Base-by-base conservation (phyloP, 2,888 invertebrate genomes). In the Hirudinaria manillensis region DNA sequence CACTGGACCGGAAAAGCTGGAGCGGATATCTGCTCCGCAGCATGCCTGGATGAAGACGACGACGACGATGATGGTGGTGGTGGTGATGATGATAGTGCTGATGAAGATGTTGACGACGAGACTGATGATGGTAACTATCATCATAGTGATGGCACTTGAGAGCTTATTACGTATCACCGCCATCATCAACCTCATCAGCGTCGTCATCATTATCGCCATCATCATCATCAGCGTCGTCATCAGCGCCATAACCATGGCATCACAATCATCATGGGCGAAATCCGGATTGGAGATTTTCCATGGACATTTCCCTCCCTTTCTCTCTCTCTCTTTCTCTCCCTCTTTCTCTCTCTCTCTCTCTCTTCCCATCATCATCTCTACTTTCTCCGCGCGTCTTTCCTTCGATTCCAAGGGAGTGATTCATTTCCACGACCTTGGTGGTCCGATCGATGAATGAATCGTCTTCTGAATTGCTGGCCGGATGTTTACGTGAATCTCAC, bases 11-110 rank as follows among this genome's bases (percentile, higher is more conserved):
- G 29, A 61, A 61, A 61, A 61, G 61, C 61, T 29, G 61, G 61
- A 61, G 45, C 24, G 29, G 61, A 61, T 61, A 61, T 61, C 61
- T 27, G 24, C 24, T 6, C 61, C 29, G 61, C 10, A 16, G 61
- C 61, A 61, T 61, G 61, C 4, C 1, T 10, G 6, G 61, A 61
- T 61, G 61, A 61, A 21, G 61, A 24, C n/a, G 45, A 70, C n/a
- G 53, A 71, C 32, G 56, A 72, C 7, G 71, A 71, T 53, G 53
- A 71, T 51, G 71, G 27, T 10, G 71, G 24, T 53, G 45, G 29
- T 53, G 71, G 51, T 24, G 71, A 71, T 27, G 71, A 53, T 27
- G 53, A 53, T 21, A 51, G 24, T 27, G 71, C 21, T 10, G 51
- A 38, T 36, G 38, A 70, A 6, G 70, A 38, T 36, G 70, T 6